Percentiles rank a stretch among this genome's conserved stretches.
phyloP scores from a whole-genome alignment of 2,888 invertebrate species.

The Athalia circularis region DNA sequence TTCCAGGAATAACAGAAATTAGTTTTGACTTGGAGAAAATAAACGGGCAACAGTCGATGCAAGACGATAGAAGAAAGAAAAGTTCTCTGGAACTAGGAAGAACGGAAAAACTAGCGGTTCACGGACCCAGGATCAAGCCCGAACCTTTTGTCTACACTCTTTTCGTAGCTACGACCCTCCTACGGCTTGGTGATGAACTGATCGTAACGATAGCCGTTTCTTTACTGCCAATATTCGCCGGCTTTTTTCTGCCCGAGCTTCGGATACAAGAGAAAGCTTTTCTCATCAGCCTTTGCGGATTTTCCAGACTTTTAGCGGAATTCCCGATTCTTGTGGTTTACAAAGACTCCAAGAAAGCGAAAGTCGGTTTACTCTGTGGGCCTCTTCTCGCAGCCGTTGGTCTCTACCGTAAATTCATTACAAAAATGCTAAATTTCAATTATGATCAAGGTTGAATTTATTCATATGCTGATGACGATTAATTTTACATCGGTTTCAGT shows the following conservation, averaged over 20 bases:
- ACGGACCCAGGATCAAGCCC: neutral
- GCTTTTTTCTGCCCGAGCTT: conserved; percentile 17
- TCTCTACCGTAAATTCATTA: conserved; percentile 38
- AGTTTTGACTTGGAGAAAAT: neutral
- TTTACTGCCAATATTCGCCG: conserved; percentile 20
- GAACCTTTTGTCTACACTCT: conserved; percentile 25
- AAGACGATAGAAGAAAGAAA: neutral
- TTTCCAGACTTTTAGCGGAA: conserved; percentile 30
- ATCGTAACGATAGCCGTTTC: conserved; percentile 23
- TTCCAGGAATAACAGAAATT: neutral
- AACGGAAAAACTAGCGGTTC: neutral
- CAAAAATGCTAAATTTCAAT: neutral
- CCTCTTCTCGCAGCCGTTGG: conserved; percentile 24
- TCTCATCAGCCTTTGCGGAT: conserved; percentile 40
- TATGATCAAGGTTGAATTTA: neutral
- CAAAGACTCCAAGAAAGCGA: conserved; percentile 20
- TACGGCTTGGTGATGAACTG: conserved; percentile 34
- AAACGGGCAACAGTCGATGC: neutral
- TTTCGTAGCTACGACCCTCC: conserved; percentile 22
- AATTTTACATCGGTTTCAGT: conserved; percentile 11
- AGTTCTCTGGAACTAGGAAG: neutral
- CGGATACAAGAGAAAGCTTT: conserved; percentile 44
- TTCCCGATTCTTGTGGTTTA: conserved; percentile 2
- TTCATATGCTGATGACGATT: neutral
- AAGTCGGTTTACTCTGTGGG: conserved; percentile 8